Evolutionary conservation across 2,797 vertebrate genomes (phyloP).

Genomic region (Eutrigla gurnardus): DNA sequence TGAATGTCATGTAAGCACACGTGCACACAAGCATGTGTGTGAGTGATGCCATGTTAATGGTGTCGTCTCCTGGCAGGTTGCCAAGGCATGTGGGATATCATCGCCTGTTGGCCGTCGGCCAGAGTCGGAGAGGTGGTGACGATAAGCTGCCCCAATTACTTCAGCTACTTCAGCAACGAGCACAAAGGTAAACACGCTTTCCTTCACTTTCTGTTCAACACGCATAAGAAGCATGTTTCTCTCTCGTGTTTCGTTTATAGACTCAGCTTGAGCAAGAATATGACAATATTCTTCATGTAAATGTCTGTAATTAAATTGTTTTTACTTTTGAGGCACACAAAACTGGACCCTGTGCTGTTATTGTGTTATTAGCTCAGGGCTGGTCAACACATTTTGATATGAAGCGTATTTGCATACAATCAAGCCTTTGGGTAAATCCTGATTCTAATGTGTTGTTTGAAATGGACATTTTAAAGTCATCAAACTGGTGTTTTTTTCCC

Average conservation of each 20-base stretch:
- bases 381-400: conserved; percentile 27
- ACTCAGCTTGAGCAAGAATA: too few species aligned
- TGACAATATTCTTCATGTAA: background rate
- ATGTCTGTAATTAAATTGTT: background rate
- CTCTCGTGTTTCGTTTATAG: background rate
- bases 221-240: background rate
- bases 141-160: conserved; percentile 88
- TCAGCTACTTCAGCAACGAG: conserved; percentile 87
- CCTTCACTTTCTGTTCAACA: background rate
- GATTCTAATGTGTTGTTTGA: conserved; percentile 9
- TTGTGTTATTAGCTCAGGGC: background rate
- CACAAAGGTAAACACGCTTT: conserved; percentile 77
- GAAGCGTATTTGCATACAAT: conserved; percentile 44
- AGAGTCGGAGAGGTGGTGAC: conserved; percentile 88
- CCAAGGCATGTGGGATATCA: conserved; percentile 91
- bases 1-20: conserved; percentile 1
- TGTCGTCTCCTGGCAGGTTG: conserved; percentile 85
- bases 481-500: conserved; percentile 23
- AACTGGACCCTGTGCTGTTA: background rate
- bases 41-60: conserved; percentile 44
- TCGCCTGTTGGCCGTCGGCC: conserved; percentile 94
- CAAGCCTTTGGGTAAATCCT: conserved; percentile 29
- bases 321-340: background rate
- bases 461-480: conserved; percentile 44
- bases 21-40: conserved; percentile 5